Evolutionary conservation across 2,797 vertebrate genomes (phyloP).

Genomic region (Schizothorax lantsangensis): DNA sequence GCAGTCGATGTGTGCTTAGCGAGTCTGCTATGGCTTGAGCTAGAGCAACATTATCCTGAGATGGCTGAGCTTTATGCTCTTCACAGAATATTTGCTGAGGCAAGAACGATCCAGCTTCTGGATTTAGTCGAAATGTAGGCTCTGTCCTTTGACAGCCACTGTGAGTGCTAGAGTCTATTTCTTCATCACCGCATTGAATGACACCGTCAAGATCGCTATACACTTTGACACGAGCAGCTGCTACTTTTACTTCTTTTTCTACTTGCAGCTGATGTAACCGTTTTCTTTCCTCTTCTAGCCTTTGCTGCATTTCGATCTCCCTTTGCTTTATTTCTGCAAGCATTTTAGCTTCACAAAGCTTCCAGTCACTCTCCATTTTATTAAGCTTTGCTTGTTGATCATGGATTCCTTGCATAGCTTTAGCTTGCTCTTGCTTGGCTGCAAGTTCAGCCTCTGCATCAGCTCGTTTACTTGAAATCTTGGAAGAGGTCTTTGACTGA

Average conservation of each 20-base stretch:
- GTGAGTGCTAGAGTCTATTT: background rate
- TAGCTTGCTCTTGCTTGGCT: too few relatives aligned
- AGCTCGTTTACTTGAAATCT: too few relatives aligned
- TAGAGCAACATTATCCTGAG: background rate
- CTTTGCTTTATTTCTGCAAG: conserved; percentile 18
- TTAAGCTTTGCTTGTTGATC: too few relatives aligned
- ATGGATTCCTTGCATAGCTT: too few relatives aligned
- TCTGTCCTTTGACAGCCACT: background rate
- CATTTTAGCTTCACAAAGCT: conserved; percentile 23
- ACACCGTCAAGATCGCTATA: background rate
- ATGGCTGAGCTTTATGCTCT: background rate
- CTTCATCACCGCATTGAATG: background rate
- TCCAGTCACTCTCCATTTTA: too few relatives aligned
- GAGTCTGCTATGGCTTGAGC: conserved; percentile 8
- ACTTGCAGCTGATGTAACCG: conserved; percentile 20
- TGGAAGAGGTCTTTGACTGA: too few relatives aligned
- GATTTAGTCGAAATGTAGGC: background rate
- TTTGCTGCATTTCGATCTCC: conserved; percentile 13
- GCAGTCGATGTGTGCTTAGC: background rate
- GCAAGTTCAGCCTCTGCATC: too few relatives aligned
- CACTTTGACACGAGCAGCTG: conserved; percentile 24
- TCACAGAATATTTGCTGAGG: background rate
- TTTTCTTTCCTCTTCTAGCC: conserved; percentile 35
- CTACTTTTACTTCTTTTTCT: conserved; percentile 24
- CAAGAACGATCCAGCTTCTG: background rate